Conservation (phyloP, 2,113 vertebrate species). For the Dunckerocampus dactyliophorus region DNA sequence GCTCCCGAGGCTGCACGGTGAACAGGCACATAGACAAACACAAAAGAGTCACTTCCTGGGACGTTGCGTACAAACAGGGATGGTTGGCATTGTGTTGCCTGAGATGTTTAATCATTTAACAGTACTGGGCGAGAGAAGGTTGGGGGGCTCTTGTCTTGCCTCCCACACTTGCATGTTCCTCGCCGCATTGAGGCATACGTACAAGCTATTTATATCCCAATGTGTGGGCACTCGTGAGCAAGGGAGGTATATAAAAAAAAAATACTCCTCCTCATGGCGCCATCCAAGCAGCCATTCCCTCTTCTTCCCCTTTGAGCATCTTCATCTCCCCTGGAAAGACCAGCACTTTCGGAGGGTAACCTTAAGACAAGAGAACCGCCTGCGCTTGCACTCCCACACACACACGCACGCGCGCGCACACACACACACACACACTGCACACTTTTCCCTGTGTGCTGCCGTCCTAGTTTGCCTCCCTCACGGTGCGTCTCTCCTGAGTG, state of each 20-base stretch:
- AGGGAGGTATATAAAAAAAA: conserved; percentile 61
- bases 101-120: conserved; percentile 50
- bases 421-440: conserved; percentile 26
- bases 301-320: conserved; percentile 29
- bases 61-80: conserved; percentile 9
- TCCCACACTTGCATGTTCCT: neutral
- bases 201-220: conserved; percentile 59
- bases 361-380: conserved; percentile 68
- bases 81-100: conserved; percentile 35
- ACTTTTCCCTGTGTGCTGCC: conserved; percentile 36
- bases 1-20: conserved; percentile 69
- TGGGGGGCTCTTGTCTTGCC: neutral
- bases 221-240: conserved; percentile 65
- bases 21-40: neutral
- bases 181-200: conserved; percentile 15
- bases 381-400: conserved; percentile 60
- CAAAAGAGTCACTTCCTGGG: neutral
- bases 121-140: no score
- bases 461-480: conserved; percentile 51
- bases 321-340: conserved; percentile 49
- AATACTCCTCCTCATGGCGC: conserved; percentile 47
- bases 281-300: conserved; percentile 40
- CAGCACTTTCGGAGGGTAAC: conserved; percentile 61
- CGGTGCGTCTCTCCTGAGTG: conserved; percentile 48
- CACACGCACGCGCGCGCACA: conserved; percentile 42